phyloP scores from a whole-genome alignment of 2,113 vertebrate species.

The Vulpes vulpes region DNA sequence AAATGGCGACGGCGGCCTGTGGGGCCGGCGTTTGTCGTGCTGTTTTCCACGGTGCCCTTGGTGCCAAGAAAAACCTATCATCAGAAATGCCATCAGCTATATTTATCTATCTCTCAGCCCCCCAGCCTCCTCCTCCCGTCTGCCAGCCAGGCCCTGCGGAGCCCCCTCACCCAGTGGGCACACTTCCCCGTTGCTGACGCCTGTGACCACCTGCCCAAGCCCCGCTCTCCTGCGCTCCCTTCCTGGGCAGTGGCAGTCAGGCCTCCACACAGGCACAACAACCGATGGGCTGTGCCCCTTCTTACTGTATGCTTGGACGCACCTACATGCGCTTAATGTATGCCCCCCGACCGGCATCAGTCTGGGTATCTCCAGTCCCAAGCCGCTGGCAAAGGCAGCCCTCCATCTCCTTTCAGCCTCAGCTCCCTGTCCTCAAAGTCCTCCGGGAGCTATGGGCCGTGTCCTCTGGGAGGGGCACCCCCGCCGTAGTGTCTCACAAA shows the following conservation, averaged over 20 bases:
- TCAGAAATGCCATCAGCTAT: constrained; percentile 85
- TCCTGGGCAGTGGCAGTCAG: not conserved
- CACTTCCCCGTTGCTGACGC: constrained; percentile 67
- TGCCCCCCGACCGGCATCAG: not conserved
- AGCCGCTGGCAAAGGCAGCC: not conserved
- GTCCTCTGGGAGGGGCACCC: not conserved
- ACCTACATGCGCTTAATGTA: too few species aligned
- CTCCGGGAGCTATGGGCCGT: not conserved
- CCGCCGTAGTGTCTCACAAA: not conserved
- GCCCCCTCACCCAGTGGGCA: constrained; percentile 80
- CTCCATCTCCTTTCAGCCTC: not conserved
- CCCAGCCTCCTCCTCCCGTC: constrained; percentile 83
- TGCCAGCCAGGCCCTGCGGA: constrained; percentile 76
- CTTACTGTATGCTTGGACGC: not conserved
- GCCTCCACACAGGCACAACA: not conserved
- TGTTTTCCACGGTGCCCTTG: constrained; percentile 81
- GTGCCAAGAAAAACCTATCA: constrained; percentile 85
- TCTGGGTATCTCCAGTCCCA: not conserved
- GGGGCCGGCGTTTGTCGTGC: constrained; percentile 73
- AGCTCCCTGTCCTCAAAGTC: not conserved
- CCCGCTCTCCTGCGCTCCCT: not conserved
- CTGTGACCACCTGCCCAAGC: constrained; percentile 76
- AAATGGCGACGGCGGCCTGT: constrained; percentile 80
- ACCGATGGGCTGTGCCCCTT: not conserved
- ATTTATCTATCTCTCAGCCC: constrained; percentile 84